phyloP scores from a whole-genome alignment of 2,797 vertebrate genomes.

The Tachyglossus aculeatus region DNA sequence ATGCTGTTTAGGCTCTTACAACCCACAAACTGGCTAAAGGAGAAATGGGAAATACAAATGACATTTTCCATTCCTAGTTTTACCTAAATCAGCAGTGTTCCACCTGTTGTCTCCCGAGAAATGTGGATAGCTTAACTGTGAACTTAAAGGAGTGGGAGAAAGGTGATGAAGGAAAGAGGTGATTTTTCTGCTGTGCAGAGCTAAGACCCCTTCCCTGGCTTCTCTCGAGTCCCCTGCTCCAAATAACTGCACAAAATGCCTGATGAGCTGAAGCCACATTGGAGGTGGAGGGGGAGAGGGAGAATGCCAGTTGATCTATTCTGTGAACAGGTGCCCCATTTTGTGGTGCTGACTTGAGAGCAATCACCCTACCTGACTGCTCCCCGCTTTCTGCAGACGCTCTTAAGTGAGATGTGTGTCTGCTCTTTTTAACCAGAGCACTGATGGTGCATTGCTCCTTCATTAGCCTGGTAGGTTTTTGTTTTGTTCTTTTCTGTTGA shows the following conservation, averaged over 20 bases:
- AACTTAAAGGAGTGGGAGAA: background rate
- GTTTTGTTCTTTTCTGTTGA: constrained; percentile 21
- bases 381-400: constrained; percentile 34
- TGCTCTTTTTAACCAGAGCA: constrained; percentile 13
- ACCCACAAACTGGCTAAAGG: background rate
- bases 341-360: constrained; percentile 11
- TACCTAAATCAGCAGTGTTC: constrained; percentile 7
- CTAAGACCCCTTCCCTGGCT: constrained; percentile 2
- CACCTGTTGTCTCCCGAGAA: constrained; percentile 8
- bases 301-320: constrained; percentile 3
- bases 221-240: constrained; percentile 23
- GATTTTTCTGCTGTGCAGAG: constrained; percentile 43
- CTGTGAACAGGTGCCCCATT: background rate
- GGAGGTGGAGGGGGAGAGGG: background rate
- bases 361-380: background rate
- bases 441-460: constrained; percentile 61
- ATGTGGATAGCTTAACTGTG: background rate
- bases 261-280: constrained; percentile 14
- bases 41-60: background rate
- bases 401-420: background rate
- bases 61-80: constrained; percentile 2
- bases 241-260: constrained; percentile 8
- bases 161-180: background rate
- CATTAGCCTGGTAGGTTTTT: constrained; percentile 45
- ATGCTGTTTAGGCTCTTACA: background rate